phyloP scores from a whole-genome alignment of 2,113 vertebrate genomes.

The Menura novaehollandiae region DNA sequence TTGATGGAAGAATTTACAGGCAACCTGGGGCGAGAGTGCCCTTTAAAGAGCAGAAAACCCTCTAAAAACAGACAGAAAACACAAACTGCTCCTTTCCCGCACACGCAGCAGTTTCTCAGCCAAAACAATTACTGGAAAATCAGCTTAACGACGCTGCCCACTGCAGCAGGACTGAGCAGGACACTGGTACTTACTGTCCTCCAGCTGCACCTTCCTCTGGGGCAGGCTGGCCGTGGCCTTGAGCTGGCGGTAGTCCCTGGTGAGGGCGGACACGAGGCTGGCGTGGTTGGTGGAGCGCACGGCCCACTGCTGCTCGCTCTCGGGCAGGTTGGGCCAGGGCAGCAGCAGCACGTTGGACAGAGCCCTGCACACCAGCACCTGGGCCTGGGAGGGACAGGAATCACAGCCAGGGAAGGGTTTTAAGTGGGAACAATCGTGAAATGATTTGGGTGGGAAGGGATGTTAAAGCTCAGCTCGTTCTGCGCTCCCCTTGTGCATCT shows the following conservation, averaged over 20 bases:
- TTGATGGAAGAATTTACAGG: not conserved
- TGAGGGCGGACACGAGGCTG: conserved; percentile 87
- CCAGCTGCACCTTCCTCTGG: conserved; percentile 80
- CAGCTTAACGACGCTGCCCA: not conserved
- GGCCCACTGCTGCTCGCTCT: conserved; percentile 93
- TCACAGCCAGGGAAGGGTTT: not conserved
- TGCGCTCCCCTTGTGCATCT: too few species aligned
- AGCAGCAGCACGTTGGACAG: conserved; percentile 92
- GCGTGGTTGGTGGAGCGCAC: conserved; percentile 89
- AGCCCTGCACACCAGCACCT: conserved; percentile 90
- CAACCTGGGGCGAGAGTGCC: not conserved
- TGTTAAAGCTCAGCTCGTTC: not conserved
- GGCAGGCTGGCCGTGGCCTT: conserved; percentile 77
- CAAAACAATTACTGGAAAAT: not conserved
- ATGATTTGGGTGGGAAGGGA: not conserved
- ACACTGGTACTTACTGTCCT: conserved; percentile 79
- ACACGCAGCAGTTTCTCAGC: rapidly evolving
- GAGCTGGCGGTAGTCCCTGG: conserved; percentile 85
- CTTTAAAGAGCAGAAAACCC: not conserved
- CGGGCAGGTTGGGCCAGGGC: conserved; percentile 91
- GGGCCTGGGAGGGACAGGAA: conserved; percentile 72
- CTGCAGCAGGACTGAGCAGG: not conserved
- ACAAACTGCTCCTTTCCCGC: not conserved
- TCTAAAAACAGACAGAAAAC: not conserved
- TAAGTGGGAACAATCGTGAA: not conserved